These are phyloP conservation scores for Anguilla rostrata DNA, from an alignment of 2,113 vertebrate species.

Conservation along the genomic window DNA sequence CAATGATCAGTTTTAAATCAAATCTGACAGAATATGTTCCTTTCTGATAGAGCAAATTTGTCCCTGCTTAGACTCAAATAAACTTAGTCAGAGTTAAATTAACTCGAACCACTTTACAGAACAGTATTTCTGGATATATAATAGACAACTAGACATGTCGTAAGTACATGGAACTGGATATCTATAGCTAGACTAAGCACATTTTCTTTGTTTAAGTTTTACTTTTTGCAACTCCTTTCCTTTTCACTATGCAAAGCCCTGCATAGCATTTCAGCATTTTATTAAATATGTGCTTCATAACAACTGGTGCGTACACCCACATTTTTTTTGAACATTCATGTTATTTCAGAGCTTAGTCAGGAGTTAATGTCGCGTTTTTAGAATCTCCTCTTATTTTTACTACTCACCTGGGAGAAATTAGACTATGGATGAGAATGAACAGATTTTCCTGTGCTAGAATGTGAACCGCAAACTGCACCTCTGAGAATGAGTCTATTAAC, in stretches of 20 bases:
- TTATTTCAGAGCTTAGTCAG: background rate
- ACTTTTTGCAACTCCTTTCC: background rate
- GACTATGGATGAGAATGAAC: background rate
- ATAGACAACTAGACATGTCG: background rate
- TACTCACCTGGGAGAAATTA: background rate
- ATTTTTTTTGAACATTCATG: background rate
- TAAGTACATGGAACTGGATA: background rate
- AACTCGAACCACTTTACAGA: no score
- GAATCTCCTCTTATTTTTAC: background rate
- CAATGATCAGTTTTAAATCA: no score
- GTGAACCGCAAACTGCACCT: background rate
- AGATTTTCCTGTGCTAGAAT: background rate
- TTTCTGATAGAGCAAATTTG: no score
- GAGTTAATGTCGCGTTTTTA: background rate
- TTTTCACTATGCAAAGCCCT: background rate
- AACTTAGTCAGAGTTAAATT: no score
- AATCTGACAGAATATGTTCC: no score
- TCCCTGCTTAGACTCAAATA: no score
- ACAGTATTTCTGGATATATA: background rate
- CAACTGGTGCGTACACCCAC: background rate
- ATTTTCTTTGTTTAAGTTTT: no score
- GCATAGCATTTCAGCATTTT: background rate
- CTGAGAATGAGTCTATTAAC: background rate
- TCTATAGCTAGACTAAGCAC: no score
- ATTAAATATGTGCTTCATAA: background rate